phyloP scores from a whole-genome alignment of 1,140 invertebrate species.

The Battus philenor region DNA sequence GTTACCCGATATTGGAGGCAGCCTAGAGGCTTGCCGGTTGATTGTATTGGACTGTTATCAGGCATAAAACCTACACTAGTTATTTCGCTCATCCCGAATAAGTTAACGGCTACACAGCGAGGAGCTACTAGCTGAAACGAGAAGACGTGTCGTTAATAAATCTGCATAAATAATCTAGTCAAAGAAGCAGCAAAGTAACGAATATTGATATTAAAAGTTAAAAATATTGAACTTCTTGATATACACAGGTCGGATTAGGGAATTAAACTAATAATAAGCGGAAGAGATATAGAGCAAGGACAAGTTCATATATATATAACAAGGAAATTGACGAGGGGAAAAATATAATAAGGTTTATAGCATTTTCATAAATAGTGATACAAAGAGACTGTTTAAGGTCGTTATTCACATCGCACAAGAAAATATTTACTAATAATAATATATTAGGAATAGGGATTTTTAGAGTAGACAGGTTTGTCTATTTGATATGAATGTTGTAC shows the following conservation, averaged over 20 bases:
- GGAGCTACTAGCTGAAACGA: constrained; percentile 32
- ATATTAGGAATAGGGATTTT: too few relatives aligned
- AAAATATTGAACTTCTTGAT: too few relatives aligned
- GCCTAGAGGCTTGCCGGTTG: constrained; percentile 37
- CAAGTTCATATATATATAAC: too few relatives aligned
- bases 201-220: neutral
- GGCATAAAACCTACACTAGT: constrained; percentile 28
- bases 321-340: too few relatives aligned
- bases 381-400: neutral
- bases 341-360: neutral
- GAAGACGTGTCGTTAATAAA: neutral
- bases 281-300: too few relatives aligned
- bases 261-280: too few relatives aligned
- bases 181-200: neutral
- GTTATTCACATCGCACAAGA: too few relatives aligned
- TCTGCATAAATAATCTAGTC: constrained; percentile 3
- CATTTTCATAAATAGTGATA: neutral
- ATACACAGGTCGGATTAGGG: too few relatives aligned
- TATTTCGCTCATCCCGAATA: constrained; percentile 49
- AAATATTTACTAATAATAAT: too few relatives aligned
- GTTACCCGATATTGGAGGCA: constrained; percentile 49
- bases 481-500: too few relatives aligned
- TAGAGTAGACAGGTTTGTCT: too few relatives aligned
- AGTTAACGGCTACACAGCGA: constrained; percentile 30
- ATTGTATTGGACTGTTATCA: constrained; percentile 25